Base-by-base conservation (phyloP, 1,140 invertebrate species). In the Drosophila micromelanica region DNA sequence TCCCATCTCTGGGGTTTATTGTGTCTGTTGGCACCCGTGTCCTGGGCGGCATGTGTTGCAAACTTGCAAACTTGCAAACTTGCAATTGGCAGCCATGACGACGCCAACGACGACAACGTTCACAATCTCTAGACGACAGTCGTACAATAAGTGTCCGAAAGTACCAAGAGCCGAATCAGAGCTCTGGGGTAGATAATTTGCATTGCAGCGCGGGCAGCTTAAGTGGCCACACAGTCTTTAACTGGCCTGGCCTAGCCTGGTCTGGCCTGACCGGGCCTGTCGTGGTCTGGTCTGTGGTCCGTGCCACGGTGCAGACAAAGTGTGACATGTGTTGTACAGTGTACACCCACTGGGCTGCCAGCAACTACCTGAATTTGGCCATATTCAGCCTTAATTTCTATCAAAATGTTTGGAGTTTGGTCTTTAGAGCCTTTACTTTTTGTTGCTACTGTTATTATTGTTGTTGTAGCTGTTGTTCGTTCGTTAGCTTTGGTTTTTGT, bases 141-240 rank as follows among this genome's bases (percentile, higher is more conserved):
- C 57, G 45, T 46, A 75, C 78, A 87, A 80, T 78, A 72, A 87
- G 78, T 86, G 82, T 78, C 70, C 55, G 70, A 81, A 76, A 87
- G 64, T 78, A 69, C 62, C 32, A 9, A 27, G 55, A 71, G 62
- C 81, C 56, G 80, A 86, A 82, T 82, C 84, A 56, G 64, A 73
- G 79, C 79, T 82, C 63, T 76, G 84, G 78, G 78, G 71, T 73
- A 82, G 75, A 82, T 87, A 82, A 89, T 86, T 86, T 86, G 82
- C 82, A 89, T 84, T 73, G 76, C 59, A 68, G 80, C 69, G 57
- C 52, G 70, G 71, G 75, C 81, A 55, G 78, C 82, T 89, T 86
- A 89, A 82, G 84, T 87, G 82, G 68, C 84, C 43, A 23, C 40
- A 73, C 52, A 57, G 52, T 56, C 62, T 72, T 62, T 52, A 62